Evolutionary conservation across 2,888 invertebrate genomes (phyloP).

Genomic region (Kuschelorhynchus macadamiae): DNA sequence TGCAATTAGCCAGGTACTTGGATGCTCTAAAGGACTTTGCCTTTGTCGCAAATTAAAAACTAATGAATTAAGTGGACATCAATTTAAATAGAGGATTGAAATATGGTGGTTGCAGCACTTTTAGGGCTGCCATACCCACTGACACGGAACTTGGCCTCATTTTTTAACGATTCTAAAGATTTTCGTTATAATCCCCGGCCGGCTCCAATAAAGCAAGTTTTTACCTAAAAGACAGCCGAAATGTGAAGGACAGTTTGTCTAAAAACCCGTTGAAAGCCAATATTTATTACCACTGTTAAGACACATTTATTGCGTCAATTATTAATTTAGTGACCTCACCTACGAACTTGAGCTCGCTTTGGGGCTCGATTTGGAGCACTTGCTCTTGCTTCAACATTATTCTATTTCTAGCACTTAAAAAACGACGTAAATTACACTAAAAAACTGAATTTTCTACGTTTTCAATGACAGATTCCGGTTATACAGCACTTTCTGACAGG

Average conservation of each 20-base stretch:
- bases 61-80: slow-evolving; percentile 4
- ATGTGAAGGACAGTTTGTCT: slow-evolving; percentile 15
- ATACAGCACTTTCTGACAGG: slow-evolving; percentile 61
- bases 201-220: neutral
- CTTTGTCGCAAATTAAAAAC: slow-evolving; percentile 19
- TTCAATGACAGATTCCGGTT: slow-evolving; percentile 66
- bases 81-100: slow-evolving; percentile 13
- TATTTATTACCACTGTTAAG: slow-evolving; percentile 46
- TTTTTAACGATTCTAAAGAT: slow-evolving; percentile 19
- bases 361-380: slow-evolving; percentile 89
- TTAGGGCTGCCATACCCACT: slow-evolving; percentile 37
- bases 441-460: slow-evolving; percentile 46
- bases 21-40: slow-evolving; percentile 28
- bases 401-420: slow-evolving; percentile 39
- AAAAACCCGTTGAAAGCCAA: slow-evolving; percentile 40
- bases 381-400: slow-evolving; percentile 82
- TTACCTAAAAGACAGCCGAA: slow-evolving; percentile 2
- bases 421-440: slow-evolving; percentile 54
- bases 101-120: slow-evolving; percentile 41
- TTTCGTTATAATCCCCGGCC: slow-evolving; percentile 1
- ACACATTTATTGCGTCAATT: slow-evolving; percentile 24
- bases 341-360: slow-evolving; percentile 90
- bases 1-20: slow-evolving; percentile 19
- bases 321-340: slow-evolving; percentile 74
- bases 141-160: slow-evolving; percentile 17